Evolutionary conservation across 2,888 invertebrate genomes (phyloP).

Genomic region (Gibbula magus): DNA sequence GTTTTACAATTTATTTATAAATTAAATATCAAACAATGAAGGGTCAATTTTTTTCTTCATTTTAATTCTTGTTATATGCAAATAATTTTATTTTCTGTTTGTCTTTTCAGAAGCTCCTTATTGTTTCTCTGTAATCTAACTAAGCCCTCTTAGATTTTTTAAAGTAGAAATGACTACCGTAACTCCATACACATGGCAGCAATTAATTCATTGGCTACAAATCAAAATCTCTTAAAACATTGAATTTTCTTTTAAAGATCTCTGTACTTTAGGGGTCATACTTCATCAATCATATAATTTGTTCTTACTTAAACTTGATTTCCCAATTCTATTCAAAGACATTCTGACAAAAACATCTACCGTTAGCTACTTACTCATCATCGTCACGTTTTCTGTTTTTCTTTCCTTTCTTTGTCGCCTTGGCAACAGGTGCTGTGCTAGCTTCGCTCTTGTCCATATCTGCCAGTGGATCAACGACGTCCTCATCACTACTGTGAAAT

Average conservation of each 20-base stretch:
- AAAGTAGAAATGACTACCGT: too few relatives aligned
- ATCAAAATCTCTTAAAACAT: background rate
- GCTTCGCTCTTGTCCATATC: conserved; percentile 38
- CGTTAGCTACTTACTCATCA: conserved; percentile 48
- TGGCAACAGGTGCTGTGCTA: conserved; percentile 33
- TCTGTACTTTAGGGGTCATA: background rate
- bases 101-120: too few relatives aligned
- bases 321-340: background rate
- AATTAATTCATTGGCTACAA: background rate
- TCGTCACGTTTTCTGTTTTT: conserved; percentile 50
- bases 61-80: too few relatives aligned
- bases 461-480: conserved; percentile 42
- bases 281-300: too few relatives aligned
- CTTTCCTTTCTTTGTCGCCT: conserved; percentile 52
- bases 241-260: background rate
- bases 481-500: conserved; percentile 49
- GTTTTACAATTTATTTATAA: too few relatives aligned
- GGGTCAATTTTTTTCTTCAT: too few relatives aligned
- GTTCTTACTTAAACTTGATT: too few relatives aligned
- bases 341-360: too few relatives aligned
- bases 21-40: too few relatives aligned
- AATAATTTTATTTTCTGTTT: too few relatives aligned
- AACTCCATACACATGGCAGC: background rate
- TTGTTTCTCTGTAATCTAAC: too few relatives aligned
- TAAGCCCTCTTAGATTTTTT: background rate